Percentiles rank a stretch among this genome's conserved stretches.
Evolutionary conservation across 2,797 vertebrate genomes (phyloP).

Genomic region (Cyprinodon diabolis): DNA sequence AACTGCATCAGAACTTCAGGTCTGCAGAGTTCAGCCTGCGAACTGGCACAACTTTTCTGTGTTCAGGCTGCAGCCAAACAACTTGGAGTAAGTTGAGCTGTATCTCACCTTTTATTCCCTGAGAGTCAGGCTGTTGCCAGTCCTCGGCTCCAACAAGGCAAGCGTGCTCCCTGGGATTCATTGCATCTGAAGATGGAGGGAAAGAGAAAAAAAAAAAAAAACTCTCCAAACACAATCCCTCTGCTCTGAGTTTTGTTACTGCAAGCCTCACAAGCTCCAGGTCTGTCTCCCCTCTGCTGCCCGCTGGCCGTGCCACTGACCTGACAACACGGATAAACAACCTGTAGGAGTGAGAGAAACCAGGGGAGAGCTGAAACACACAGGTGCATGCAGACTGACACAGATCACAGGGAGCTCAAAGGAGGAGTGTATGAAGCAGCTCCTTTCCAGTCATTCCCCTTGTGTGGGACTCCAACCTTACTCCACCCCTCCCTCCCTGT

Average conservation of each 20-base stretch:
- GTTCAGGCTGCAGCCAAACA: conserved; percentile 32
- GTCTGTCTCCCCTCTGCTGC: conserved; percentile 59
- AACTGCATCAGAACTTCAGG: conserved; percentile 4
- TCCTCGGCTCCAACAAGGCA: conserved; percentile 54
- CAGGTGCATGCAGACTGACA: conserved; percentile 69
- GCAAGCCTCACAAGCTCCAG: conserved; percentile 62
- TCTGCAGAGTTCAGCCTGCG: conserved; percentile 17
- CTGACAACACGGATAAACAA: conserved; percentile 67
- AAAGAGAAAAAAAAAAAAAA: conserved; percentile 33
- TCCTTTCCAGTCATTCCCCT: conserved; percentile 72
- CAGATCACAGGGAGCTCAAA: conserved; percentile 58
- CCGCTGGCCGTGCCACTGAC: conserved; percentile 50
- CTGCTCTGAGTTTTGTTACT: conserved; percentile 58
- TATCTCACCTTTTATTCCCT: conserved; percentile 61
- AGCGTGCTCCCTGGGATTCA: conserved; percentile 64
- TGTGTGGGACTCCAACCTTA: conserved; percentile 74
- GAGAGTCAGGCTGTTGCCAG: conserved; percentile 48
- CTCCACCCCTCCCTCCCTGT: conserved; percentile 64
- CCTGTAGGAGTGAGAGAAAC: conserved; percentile 46
- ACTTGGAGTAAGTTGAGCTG: conserved; percentile 44
- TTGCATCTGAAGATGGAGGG: conserved; percentile 71
- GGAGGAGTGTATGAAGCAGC: conserved; percentile 65
- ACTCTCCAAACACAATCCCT: conserved; percentile 64
- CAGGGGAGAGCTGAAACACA: conserved; percentile 53
- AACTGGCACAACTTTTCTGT: conserved; percentile 27